phyloP scores from a whole-genome alignment of 1,140 invertebrate species.

The Bombus sibiricus region DNA sequence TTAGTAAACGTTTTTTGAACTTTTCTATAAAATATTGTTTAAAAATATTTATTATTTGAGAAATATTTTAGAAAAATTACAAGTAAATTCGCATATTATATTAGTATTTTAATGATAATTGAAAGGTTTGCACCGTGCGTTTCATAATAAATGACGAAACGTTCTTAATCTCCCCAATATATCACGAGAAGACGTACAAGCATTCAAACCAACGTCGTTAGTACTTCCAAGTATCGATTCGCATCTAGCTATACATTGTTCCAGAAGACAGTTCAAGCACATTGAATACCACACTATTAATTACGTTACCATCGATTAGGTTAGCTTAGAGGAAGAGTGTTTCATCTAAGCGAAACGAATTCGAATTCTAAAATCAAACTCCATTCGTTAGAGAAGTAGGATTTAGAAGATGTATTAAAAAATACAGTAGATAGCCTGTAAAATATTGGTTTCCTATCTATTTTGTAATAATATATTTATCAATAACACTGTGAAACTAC shows the following conservation, averaged over 20 bases:
- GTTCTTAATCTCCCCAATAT: slow-evolving; percentile 63
- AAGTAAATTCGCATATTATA: not conserved
- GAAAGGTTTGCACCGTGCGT: slow-evolving; percentile 3
- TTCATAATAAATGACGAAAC: slow-evolving; percentile 37
- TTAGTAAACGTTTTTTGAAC: not conserved
- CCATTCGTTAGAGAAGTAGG: too few relatives aligned
- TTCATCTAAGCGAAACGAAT: not conserved
- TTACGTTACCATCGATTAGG: slow-evolving; percentile 41
- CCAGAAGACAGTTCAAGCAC: slow-evolving; percentile 8
- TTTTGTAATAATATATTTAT: too few relatives aligned
- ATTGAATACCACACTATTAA: slow-evolving; percentile 40
- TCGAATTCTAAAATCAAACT: not conserved
- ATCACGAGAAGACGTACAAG: slow-evolving; percentile 68
- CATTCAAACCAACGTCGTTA: slow-evolving; percentile 3
- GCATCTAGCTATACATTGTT: slow-evolving; percentile 24
- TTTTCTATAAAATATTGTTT: not conserved
- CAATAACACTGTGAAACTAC: too few relatives aligned
- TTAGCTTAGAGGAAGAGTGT: not conserved
- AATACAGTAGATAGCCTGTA: too few relatives aligned
- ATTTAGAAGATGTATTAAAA: not conserved
- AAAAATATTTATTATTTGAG: too few relatives aligned
- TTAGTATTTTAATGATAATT: not conserved
- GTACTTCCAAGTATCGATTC: slow-evolving; percentile 63
- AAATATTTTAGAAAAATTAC: too few relatives aligned
- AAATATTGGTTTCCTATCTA: too few relatives aligned